Evolutionary conservation across 2,888 invertebrate species (phyloP).

Genomic region (Blera fallax): DNA sequence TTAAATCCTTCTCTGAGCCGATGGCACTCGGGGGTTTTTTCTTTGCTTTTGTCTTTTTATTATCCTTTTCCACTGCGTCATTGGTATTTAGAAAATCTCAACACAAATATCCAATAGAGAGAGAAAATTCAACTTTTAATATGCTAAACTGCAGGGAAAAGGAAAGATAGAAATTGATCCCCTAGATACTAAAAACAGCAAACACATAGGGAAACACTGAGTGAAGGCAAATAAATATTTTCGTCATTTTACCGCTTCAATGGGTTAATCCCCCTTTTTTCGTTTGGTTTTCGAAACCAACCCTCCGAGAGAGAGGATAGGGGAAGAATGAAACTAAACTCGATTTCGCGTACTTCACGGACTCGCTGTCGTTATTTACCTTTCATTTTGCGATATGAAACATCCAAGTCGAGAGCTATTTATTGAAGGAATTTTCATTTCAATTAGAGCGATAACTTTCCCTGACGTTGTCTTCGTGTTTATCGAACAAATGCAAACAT

Average conservation of each 20-base stretch:
- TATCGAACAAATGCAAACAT: slow-evolving; percentile 60
- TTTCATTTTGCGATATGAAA: slow-evolving; percentile 40
- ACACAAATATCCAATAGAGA: slow-evolving; percentile 47
- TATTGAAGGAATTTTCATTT: slow-evolving; percentile 71
- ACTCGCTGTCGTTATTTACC: slow-evolving; percentile 50
- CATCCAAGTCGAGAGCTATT: slow-evolving; percentile 46
- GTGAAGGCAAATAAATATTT: slow-evolving; percentile 74
- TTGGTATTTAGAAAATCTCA: slow-evolving; percentile 64
- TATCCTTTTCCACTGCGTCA: slow-evolving; percentile 56
- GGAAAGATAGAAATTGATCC: slow-evolving; percentile 62
- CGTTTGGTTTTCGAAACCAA: background rate
- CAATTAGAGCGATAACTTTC: slow-evolving; percentile 68
- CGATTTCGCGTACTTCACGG: slow-evolving; percentile 53
- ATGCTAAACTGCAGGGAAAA: slow-evolving; percentile 47
- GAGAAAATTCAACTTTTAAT: slow-evolving; percentile 42
- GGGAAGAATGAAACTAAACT: slow-evolving; percentile 44
- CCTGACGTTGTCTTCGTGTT: slow-evolving; percentile 32
- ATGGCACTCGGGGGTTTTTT: slow-evolving; percentile 15
- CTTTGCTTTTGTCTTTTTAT: slow-evolving; percentile 40
- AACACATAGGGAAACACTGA: slow-evolving; percentile 24
- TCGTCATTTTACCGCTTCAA: slow-evolving; percentile 75
- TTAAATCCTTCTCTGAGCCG: slow-evolving; percentile 39
- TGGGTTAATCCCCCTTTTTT: slow-evolving; percentile 73
- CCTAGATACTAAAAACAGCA: slow-evolving; percentile 38
- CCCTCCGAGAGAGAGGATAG: slow-evolving; percentile 14